Conservation (phyloP, 2,888 invertebrate genomes). For the Megalurothrips usitatus region DNA sequence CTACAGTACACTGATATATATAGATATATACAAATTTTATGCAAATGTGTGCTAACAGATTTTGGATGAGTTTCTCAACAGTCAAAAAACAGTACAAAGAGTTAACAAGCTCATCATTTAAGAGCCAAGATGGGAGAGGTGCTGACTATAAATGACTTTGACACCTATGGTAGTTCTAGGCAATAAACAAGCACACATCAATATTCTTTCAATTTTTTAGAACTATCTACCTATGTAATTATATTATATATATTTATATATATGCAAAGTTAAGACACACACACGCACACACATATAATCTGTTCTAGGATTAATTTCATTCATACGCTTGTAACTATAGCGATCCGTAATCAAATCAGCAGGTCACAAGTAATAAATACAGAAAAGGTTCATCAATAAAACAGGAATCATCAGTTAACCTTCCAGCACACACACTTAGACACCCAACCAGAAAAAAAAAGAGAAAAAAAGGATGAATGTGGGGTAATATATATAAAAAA, state of each 20-base stretch:
- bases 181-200: not conserved
- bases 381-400: not conserved
- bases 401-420: not conserved
- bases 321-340: not conserved
- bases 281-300: not conserved
- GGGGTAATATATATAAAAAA: not conserved
- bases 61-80: not conserved
- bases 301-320: not conserved
- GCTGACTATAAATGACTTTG: conserved; percentile 20
- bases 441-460: too few species aligned
- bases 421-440: not conserved
- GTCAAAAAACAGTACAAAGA: conserved; percentile 2
- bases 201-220: not conserved
- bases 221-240: not conserved
- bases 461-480: not conserved
- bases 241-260: not conserved
- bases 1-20: not conserved
- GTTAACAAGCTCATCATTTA: not conserved
- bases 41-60: not conserved
- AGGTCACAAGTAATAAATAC: not conserved
- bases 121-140: not conserved
- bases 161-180: not conserved
- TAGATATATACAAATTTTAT: not conserved
- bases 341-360: not conserved
- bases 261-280: not conserved